These are phyloP conservation scores for Peucedramus taeniatus DNA, from an alignment of 2,113 vertebrate species.

Conservation along the genomic window DNA sequence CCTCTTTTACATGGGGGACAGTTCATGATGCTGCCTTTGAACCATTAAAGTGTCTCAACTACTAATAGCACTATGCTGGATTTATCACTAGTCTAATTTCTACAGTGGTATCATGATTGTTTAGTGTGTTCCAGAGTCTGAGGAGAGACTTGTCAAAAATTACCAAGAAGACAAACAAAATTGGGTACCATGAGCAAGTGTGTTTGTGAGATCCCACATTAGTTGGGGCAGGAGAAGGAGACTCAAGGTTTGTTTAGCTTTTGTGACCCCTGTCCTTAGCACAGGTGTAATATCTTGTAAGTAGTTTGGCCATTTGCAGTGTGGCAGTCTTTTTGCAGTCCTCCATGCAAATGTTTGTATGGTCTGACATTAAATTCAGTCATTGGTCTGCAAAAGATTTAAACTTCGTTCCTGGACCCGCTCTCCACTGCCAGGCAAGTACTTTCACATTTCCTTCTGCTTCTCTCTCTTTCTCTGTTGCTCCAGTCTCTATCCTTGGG, in stretches of 20 bases:
- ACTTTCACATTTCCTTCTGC: neutral
- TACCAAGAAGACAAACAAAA: neutral
- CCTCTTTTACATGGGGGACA: fast-evolving
- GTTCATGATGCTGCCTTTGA: neutral
- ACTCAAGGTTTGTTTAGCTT: neutral
- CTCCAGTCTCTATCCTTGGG: neutral
- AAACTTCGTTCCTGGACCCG: neutral
- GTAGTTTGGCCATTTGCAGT: neutral
- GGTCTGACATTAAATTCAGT: neutral
- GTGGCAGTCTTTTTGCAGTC: neutral
- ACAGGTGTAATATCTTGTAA: neutral
- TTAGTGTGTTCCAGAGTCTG: neutral
- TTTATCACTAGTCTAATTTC: neutral
- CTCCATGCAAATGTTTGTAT: neutral
- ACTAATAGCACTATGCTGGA: neutral
- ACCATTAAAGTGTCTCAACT: neutral
- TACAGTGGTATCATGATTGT: neutral
- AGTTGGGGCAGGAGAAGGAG: neutral
- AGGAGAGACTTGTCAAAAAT: neutral
- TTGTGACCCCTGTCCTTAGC: neutral
- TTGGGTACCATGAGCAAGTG: neutral
- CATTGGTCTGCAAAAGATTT: neutral
- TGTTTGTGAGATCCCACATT: neutral
- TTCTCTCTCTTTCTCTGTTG: neutral
- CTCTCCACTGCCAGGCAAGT: neutral